These are phyloP conservation scores for Rhadinocentrus ornatus DNA, from an alignment of 2,797 vertebrate species.

Conservation along the genomic window DNA sequence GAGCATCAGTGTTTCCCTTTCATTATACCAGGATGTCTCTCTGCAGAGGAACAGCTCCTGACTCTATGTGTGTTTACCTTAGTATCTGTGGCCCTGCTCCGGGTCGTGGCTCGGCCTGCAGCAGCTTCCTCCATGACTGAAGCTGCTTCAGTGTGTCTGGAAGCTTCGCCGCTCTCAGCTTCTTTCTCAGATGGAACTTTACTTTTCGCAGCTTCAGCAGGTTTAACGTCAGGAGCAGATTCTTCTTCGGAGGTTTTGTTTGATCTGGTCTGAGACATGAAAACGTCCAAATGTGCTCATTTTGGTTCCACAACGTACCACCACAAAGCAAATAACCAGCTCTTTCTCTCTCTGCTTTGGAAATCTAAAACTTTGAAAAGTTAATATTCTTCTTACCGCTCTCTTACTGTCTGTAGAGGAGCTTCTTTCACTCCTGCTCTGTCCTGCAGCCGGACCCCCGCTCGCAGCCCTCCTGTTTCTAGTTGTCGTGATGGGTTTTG, in stretches of 20 bases:
- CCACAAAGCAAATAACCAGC: too few species aligned
- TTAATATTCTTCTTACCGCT: slow-evolving; percentile 2
- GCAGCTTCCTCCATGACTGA: neutral
- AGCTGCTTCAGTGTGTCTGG: neutral
- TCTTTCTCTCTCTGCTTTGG: too few species aligned
- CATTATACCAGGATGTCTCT: too few species aligned
- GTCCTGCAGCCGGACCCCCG: neutral
- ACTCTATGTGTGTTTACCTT: slow-evolving; percentile 1
- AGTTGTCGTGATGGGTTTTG: neutral
- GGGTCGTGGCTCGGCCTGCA: neutral
- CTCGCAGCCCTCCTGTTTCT: slow-evolving; percentile 8
- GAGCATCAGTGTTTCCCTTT: too few species aligned
- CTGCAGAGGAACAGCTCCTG: too few species aligned
- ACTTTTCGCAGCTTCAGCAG: neutral
- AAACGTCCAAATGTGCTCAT: too few species aligned
- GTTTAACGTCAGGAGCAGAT: neutral
- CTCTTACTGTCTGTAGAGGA: neutral
- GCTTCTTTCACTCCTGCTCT: fast-evolving
- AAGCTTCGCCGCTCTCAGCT: neutral
- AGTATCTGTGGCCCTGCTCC: slow-evolving; percentile 17
- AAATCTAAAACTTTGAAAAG: too few species aligned
- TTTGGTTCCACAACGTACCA: too few species aligned
- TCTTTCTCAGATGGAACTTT: neutral
- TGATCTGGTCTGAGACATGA: neutral
- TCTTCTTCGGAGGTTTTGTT: neutral